Conservation (phyloP, 2,113 vertebrate genomes). For the Poecile atricapillus region DNA sequence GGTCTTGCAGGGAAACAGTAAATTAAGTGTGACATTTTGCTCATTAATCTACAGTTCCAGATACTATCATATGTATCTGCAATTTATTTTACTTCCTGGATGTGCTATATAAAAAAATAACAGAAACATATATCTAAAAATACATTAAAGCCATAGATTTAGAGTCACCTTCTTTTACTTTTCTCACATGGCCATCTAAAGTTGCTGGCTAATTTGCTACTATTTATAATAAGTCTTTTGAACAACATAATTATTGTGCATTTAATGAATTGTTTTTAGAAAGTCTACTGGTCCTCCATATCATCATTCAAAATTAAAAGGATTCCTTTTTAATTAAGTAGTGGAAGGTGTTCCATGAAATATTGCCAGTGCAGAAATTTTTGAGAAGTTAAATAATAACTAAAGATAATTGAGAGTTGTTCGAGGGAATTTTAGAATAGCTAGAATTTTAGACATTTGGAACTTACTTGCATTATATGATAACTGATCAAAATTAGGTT, state of each 20-base stretch:
- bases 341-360: slow-evolving; percentile 39
- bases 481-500: slow-evolving; percentile 10
- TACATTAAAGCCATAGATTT: neutral
- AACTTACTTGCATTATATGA: slow-evolving; percentile 17
- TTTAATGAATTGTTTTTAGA: slow-evolving; percentile 38
- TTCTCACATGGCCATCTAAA: neutral
- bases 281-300: slow-evolving; percentile 15
- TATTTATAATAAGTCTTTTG: neutral
- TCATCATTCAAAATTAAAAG: slow-evolving; percentile 48
- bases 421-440: slow-evolving; percentile 38
- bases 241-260: neutral
- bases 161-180: neutral
- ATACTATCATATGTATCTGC: neutral
- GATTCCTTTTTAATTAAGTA: slow-evolving; percentile 61
- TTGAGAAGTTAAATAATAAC: slow-evolving; percentile 21
- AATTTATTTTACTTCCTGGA: neutral
- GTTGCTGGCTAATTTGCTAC: neutral
- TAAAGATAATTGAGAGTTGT: slow-evolving; percentile 38
- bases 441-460: slow-evolving; percentile 41
- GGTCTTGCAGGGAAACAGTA: neutral
- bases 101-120: neutral
- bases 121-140: neutral
- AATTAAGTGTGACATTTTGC: neutral
- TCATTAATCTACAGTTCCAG: neutral
- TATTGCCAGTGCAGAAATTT: slow-evolving; percentile 4